Evolutionary conservation across 2,113 vertebrate genomes (phyloP).

Genomic region (Sisor rabdophorus): DNA sequence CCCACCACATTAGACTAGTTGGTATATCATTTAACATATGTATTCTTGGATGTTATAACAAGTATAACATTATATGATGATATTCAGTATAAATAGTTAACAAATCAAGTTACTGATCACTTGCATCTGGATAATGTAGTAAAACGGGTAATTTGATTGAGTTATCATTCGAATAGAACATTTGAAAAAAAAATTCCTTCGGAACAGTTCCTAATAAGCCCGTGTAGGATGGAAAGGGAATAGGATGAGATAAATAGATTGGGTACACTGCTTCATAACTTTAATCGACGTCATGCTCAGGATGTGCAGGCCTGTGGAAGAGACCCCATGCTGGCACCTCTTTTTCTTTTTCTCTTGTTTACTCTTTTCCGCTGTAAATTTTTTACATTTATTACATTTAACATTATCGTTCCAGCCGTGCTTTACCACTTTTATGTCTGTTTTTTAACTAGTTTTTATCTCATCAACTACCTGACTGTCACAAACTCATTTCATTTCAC

Average conservation of each 20-base stretch:
- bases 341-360: slow-evolving; percentile 24
- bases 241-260: slow-evolving; percentile 33
- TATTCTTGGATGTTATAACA: neutral
- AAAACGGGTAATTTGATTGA: neutral
- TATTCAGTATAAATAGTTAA: neutral
- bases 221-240: slow-evolving; percentile 16
- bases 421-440: slow-evolving; percentile 2
- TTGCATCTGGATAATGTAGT: neutral
- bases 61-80: neutral
- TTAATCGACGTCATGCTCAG: slow-evolving; percentile 36
- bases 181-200: neutral
- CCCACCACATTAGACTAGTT: slow-evolving; percentile 4
- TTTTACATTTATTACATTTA: slow-evolving; percentile 55
- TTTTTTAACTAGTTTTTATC: neutral
- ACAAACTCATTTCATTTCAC: neutral
- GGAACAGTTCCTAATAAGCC: slow-evolving; percentile 19
- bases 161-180: neutral
- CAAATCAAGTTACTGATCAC: neutral
- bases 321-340: slow-evolving; percentile 23
- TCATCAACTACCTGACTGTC: neutral
- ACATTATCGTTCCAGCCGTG: neutral
- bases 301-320: slow-evolving; percentile 42
- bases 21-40: neutral
- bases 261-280: slow-evolving; percentile 23
- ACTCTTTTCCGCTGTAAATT: slow-evolving; percentile 40